Evolutionary conservation across 2,888 invertebrate genomes (phyloP).

Genomic region (Amphimallon solstitiale): DNA sequence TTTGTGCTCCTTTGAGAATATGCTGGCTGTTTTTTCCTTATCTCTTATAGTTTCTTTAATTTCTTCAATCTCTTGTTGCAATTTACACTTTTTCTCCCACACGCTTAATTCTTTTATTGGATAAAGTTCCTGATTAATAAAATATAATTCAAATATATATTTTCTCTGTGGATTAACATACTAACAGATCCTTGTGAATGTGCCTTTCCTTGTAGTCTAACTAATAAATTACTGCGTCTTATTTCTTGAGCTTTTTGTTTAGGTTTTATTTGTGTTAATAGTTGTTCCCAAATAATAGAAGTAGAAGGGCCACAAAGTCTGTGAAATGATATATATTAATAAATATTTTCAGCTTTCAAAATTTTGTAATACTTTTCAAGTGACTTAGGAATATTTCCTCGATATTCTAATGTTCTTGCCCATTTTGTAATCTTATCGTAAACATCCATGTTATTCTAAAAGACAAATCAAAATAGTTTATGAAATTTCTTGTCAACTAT

Average conservation of each 20-base stretch:
- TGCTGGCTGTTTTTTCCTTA: slow-evolving; percentile 10
- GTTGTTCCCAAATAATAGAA: slow-evolving; percentile 53
- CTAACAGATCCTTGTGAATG: background rate
- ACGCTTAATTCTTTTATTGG: slow-evolving; percentile 38
- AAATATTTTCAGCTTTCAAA: background rate
- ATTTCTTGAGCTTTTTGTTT: slow-evolving; percentile 55
- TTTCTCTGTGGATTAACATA: background rate
- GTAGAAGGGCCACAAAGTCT: slow-evolving; percentile 60
- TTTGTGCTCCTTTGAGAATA: slow-evolving; percentile 28
- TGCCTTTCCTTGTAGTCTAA: slow-evolving; percentile 42
- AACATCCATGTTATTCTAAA: slow-evolving; percentile 16
- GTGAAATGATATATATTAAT: slow-evolving; percentile 8
- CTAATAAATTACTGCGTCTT: slow-evolving; percentile 57
- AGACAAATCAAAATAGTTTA: background rate
- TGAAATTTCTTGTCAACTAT: background rate
- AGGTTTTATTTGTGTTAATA: slow-evolving; percentile 57
- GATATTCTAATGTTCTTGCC: slow-evolving; percentile 38
- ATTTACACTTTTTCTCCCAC: slow-evolving; percentile 37
- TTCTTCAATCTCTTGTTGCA: slow-evolving; percentile 22
- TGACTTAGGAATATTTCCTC: slow-evolving; percentile 34
- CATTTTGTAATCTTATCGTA: slow-evolving; percentile 34
- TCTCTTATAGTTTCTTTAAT: slow-evolving; percentile 31
- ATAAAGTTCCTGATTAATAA: slow-evolving; percentile 14
- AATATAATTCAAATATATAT: background rate
- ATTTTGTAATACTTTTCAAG: slow-evolving; percentile 36